Percentiles rank a stretch among this genome's conserved stretches.
These are phyloP conservation scores for Sesia apiformis DNA, from an alignment of 2,888 invertebrate genomes.

Conservation along the genomic window DNA sequence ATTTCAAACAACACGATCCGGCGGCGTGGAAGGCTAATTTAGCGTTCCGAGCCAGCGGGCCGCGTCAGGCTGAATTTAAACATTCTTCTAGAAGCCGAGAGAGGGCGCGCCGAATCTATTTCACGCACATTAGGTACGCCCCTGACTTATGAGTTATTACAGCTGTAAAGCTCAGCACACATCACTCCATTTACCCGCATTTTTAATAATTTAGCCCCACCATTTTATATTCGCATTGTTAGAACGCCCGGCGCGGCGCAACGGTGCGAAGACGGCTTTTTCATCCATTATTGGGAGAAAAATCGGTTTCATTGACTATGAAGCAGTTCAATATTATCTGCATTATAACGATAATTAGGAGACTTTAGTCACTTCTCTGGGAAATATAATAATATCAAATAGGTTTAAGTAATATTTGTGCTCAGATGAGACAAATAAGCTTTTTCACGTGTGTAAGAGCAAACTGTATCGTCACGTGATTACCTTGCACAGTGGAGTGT, in stretches of 20 bases:
- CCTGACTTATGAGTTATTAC: conserved; percentile 61
- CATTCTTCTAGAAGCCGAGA: conserved; percentile 45
- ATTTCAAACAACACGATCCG: conserved; percentile 47
- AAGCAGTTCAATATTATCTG: too few relatives aligned
- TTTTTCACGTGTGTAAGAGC: conserved; percentile 3
- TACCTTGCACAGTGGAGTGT: conserved; percentile 27
- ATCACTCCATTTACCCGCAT: conserved; percentile 51
- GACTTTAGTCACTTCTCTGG: too few relatives aligned
- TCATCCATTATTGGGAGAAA: not conserved
- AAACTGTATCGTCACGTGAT: conserved; percentile 7
- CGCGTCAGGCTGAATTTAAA: conserved; percentile 38
- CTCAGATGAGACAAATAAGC: too few relatives aligned
- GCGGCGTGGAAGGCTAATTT: conserved; percentile 46
- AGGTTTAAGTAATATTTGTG: too few relatives aligned
- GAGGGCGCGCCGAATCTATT: conserved; percentile 58
- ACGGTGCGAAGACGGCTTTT: not conserved
- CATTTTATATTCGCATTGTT: conserved; percentile 3
- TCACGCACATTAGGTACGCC: conserved; percentile 54
- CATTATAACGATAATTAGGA: too few relatives aligned
- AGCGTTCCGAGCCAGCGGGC: conserved; percentile 42
- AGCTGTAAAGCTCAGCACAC: conserved; percentile 61
- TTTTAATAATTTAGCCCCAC: conserved; percentile 33
- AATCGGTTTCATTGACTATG: too few relatives aligned
- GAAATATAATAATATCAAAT: too few relatives aligned
- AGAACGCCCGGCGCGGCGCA: not conserved